These are phyloP conservation scores for Huso huso DNA, from an alignment of 2,797 vertebrate species.

Conservation along the genomic window DNA sequence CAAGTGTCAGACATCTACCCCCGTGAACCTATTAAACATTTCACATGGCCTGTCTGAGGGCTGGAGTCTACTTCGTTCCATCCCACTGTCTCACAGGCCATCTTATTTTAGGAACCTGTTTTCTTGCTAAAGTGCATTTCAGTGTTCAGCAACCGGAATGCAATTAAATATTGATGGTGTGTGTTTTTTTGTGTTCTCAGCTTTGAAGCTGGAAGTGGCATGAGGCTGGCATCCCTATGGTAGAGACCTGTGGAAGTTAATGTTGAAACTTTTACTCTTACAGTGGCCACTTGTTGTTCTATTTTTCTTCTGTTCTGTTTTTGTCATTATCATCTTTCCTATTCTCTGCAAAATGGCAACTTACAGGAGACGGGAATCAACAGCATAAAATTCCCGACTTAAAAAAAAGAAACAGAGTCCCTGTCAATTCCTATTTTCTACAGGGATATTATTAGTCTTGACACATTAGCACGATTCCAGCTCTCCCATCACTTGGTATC, in stretches of 20 bases:
- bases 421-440: constrained; percentile 1
- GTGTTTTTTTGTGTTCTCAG: background rate
- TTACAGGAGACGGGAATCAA: background rate
- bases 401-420: background rate
- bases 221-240: background rate
- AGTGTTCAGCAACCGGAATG: background rate
- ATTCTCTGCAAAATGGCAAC: background rate
- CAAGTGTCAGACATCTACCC: background rate
- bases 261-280: background rate
- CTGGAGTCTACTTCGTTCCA: background rate
- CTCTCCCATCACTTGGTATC: constrained; percentile 20
- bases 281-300: too few relatives aligned
- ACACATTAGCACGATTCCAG: background rate
- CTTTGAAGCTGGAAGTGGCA: background rate
- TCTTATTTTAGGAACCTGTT: background rate
- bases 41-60: background rate
- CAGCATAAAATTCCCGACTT: background rate
- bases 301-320: too few relatives aligned
- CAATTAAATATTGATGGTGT: background rate
- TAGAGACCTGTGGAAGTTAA: background rate
- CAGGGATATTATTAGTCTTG: background rate
- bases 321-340: background rate
- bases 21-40: background rate
- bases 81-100: background rate
- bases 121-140: background rate